A percentile compares a stretch with the other conserved stretches of the same genome.
These are phyloP conservation scores for Sicus ferrugineus DNA, from an alignment of 2,888 invertebrate species.

Conservation along the genomic window DNA sequence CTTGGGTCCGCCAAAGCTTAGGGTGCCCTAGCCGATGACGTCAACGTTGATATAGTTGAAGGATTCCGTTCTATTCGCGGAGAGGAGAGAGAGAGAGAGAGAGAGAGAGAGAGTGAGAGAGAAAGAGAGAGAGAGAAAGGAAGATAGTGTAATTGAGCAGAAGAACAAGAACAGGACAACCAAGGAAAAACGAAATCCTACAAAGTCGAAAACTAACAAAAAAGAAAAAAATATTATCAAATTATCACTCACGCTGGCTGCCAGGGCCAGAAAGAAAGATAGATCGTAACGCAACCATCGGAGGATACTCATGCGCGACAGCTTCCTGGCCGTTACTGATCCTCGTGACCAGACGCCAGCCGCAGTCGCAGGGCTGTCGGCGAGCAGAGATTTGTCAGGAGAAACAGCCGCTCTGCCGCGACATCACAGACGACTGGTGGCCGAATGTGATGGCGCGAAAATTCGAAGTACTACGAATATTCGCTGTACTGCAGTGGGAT, in stretches of 20 bases:
- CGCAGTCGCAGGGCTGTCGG: conserved; percentile 57
- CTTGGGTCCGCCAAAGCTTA: conserved; percentile 64
- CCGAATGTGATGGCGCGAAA: conserved; percentile 53
- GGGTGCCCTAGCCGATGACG: conserved; percentile 67
- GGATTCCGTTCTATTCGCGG: conserved; percentile 42
- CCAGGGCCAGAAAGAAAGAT: conserved; percentile 67
- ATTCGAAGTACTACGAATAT: conserved; percentile 46
- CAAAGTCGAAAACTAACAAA: no score
- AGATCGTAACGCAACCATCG: conserved; percentile 67
- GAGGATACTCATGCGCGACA: conserved; percentile 69
- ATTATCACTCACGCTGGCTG: conserved; percentile 50
- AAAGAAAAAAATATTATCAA: no score
- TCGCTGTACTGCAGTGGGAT: conserved; percentile 55
- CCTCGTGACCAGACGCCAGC: conserved; percentile 61
- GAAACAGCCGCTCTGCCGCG: conserved; percentile 49
- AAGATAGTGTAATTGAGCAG: background rate
- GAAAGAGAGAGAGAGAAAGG: no score
- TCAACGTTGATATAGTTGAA: conserved; percentile 48
- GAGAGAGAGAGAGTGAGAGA: no score
- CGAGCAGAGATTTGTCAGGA: conserved; percentile 45
- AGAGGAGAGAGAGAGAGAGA: no score
- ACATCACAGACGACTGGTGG: conserved; percentile 50
- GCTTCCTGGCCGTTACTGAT: conserved; percentile 69
- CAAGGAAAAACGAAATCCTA: no score
- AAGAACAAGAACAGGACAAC: background rate